phyloP scores from a whole-genome alignment of 2,113 vertebrate species.

The Nycticebus coucang region DNA sequence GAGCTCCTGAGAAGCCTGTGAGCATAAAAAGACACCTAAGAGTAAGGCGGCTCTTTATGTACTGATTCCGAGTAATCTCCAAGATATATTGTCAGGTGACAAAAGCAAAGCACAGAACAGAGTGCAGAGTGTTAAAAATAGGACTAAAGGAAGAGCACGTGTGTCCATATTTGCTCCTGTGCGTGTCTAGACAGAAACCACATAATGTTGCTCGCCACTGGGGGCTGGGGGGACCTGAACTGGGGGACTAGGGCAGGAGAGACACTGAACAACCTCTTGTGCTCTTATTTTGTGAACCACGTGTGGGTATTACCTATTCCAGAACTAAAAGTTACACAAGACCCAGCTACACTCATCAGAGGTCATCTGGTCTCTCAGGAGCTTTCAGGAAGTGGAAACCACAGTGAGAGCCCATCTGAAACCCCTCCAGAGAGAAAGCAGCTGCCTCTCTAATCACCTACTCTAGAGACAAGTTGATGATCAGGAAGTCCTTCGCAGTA shows the following conservation, averaged over 20 bases:
- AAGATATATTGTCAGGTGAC: constrained; percentile 79
- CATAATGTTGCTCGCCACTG: not conserved
- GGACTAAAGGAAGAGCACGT: constrained; percentile 28
- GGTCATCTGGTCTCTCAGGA: not conserved
- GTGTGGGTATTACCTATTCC: not conserved
- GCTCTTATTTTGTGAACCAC: not conserved
- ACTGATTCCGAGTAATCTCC: constrained; percentile 76
- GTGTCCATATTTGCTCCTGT: not conserved
- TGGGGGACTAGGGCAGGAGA: not conserved
- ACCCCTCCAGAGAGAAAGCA: not conserved
- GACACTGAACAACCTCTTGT: not conserved
- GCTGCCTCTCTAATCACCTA: not conserved
- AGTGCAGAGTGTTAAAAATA: constrained; percentile 61
- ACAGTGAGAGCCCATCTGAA: not conserved
- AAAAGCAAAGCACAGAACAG: constrained; percentile 58
- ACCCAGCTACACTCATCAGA: constrained; percentile 11
- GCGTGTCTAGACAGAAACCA: not conserved
- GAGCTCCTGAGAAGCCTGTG: constrained; percentile 66
- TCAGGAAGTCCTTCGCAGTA: constrained; percentile 37
- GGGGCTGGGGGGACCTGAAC: not conserved
- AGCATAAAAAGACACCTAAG: constrained; percentile 78
- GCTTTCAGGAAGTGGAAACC: constrained; percentile 34
- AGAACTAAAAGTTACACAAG: constrained; percentile 6
- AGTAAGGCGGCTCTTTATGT: constrained; percentile 77
- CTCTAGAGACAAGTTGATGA: not conserved